These are phyloP conservation scores for Hepsetus odoe DNA, from an alignment of 2,113 vertebrate species.

Conservation along the genomic window DNA sequence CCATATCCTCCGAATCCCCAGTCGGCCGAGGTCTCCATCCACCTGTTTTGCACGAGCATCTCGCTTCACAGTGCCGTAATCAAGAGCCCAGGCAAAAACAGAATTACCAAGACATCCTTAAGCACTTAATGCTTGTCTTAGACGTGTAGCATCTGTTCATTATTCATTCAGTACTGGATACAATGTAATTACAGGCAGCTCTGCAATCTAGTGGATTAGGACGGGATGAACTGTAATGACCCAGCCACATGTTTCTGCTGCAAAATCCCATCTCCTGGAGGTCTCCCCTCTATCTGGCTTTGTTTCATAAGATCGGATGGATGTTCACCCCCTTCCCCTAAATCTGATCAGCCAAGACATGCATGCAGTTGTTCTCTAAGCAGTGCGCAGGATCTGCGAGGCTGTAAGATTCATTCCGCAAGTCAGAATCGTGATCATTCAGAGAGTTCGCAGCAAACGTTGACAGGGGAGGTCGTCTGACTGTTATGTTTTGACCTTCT, in stretches of 20 bases:
- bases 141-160: conserved; percentile 83
- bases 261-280: conserved; percentile 62
- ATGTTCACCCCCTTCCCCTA: not conserved
- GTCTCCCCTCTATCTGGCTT: not conserved
- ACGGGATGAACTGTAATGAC: conserved; percentile 71
- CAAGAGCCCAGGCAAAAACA: conserved; percentile 62
- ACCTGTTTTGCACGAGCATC: not conserved
- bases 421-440: too few relatives aligned
- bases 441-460: too few relatives aligned
- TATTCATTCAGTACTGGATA: conserved; percentile 66
- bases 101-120: conserved; percentile 75
- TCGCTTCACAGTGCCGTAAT: conserved; percentile 48
- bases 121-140: conserved; percentile 84
- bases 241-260: conserved; percentile 77
- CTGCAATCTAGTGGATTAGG: conserved; percentile 75
- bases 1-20: too few relatives aligned
- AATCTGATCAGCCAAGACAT: not conserved
- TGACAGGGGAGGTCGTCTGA: too few relatives aligned
- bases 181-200: conserved; percentile 70
- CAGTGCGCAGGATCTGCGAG: too few relatives aligned
- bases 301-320: not conserved
- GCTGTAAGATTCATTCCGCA: too few relatives aligned
- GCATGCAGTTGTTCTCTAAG: too few relatives aligned
- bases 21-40: too few relatives aligned
- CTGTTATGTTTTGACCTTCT: too few relatives aligned